These are phyloP conservation scores for Brachycybe producta DNA, from an alignment of 2,888 invertebrate genomes.

Conservation along the genomic window DNA sequence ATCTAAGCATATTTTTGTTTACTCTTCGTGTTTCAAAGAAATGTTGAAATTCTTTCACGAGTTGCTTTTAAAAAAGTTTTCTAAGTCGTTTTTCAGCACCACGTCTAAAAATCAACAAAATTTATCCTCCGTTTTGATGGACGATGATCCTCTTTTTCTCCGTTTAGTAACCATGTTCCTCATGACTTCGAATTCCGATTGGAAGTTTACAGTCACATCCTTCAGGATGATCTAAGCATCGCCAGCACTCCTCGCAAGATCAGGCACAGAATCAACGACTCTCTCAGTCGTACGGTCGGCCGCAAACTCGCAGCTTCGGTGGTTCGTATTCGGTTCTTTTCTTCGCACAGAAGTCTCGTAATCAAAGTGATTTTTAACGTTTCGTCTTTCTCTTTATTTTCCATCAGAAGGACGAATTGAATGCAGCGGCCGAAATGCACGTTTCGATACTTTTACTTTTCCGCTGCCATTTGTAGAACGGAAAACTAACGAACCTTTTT, in stretches of 20 bases:
- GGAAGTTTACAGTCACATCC: conserved; percentile 48
- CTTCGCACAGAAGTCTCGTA: too few relatives aligned
- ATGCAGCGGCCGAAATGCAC: conserved; percentile 10
- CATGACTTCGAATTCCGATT: conserved; percentile 46
- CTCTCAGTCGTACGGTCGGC: conserved; percentile 47
- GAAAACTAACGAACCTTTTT: neutral
- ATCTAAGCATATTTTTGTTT: too few relatives aligned
- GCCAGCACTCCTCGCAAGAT: conserved; percentile 49
- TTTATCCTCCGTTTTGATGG: too few relatives aligned
- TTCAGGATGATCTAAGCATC: conserved; percentile 48
- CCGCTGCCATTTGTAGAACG: neutral
- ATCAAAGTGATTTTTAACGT: neutral
- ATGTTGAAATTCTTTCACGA: too few relatives aligned
- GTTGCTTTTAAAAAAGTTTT: too few relatives aligned
- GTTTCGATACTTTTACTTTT: neutral
- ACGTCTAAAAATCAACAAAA: too few relatives aligned
- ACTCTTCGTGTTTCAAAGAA: neutral
- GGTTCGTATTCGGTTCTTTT: conserved; percentile 23
- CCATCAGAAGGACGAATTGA: conserved; percentile 15
- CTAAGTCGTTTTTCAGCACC: too few relatives aligned
- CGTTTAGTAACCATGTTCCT: conserved; percentile 45
- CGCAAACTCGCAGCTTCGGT: conserved; percentile 46
- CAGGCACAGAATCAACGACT: conserved; percentile 47
- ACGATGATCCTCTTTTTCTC: too few relatives aligned
- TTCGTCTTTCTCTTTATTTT: neutral